Evolutionary conservation across 2,888 invertebrate genomes (phyloP), one percentile per base, ranked within the genome.

Genomic region (Zaprionus bogoriensis): DNA sequence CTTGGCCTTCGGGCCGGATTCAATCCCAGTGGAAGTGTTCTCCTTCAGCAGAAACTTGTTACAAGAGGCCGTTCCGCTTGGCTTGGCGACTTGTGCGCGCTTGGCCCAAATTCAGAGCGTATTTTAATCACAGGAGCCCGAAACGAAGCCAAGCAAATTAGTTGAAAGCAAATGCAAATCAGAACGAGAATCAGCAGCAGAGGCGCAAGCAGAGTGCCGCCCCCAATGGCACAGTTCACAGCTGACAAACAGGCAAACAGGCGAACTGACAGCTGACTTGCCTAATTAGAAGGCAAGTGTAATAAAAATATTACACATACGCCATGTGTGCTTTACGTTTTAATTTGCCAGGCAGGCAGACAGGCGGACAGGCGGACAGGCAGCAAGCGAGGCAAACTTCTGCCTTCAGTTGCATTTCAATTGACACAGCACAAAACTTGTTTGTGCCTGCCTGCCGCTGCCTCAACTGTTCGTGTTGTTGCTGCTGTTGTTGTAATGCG

Each of bases 281-380:
- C 80, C 80, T 81, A 81, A 81, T 81, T 81, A 81, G 84, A 63
- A 81, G 78, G 67, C 80, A 87, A 81, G 80, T 87, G 84, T 77
- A 81, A 81, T 87, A 87, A 81, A 81, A 81, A 81, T 81, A 81
- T 87, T 84, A 84, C 87, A 77, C 81, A 87, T 87, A 80, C 87
- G 87, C 70, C 80, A 77, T 80, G 77, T 74, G 61, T 67, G 77
- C 64, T 69, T 63, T 64, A 73, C 70, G 79, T 86, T 79, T 73
- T 87, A 80, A 87, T 80, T 83, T 83, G 59, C 64, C 47, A 69
- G 32, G 44, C 52, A 39, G 27, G 19, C 47, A 38, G 27, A 25
- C 30, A 32, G n/a, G 30, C 27, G n/a, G n/a, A 46, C 48, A 32
- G 25, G 19, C 44, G 45, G 23, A 28, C 42, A 30, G 30, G 6